These are phyloP conservation scores for Stercorarius parasiticus DNA, from an alignment of 2,113 vertebrate species.

Conservation along the genomic window DNA sequence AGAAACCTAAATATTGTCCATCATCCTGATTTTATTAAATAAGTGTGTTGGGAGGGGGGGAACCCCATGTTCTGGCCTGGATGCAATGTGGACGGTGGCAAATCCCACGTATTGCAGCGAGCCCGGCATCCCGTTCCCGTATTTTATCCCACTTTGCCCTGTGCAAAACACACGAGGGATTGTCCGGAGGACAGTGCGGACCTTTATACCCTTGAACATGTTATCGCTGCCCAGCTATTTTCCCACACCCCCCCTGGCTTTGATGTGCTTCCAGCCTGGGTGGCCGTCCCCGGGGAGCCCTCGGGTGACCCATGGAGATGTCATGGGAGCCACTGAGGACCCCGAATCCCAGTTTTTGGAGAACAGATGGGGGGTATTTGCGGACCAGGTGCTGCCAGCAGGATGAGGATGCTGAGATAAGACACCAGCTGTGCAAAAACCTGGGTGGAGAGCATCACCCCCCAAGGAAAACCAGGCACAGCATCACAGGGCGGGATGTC, in stretches of 20 bases:
- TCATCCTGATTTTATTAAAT: neutral
- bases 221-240: neutral
- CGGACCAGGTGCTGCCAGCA: neutral
- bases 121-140: accelerated
- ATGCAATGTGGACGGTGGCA: neutral
- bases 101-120: accelerated
- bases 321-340: neutral
- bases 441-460: neutral
- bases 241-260: accelerated
- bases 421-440: neutral
- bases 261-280: neutral
- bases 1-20: neutral
- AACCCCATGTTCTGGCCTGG: neutral
- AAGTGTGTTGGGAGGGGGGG: accelerated
- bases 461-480: neutral
- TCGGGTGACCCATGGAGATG: neutral
- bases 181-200: neutral
- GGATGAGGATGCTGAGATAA: accelerated
- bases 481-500: accelerated
- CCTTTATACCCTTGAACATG: neutral
- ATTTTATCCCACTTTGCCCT: neutral
- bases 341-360: neutral
- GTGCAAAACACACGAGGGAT: neutral
- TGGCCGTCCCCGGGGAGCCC: neutral
- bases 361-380: neutral